Base-by-base conservation (phyloP, 2,797 vertebrate genomes). In the Orestias chungarensis region DNA sequence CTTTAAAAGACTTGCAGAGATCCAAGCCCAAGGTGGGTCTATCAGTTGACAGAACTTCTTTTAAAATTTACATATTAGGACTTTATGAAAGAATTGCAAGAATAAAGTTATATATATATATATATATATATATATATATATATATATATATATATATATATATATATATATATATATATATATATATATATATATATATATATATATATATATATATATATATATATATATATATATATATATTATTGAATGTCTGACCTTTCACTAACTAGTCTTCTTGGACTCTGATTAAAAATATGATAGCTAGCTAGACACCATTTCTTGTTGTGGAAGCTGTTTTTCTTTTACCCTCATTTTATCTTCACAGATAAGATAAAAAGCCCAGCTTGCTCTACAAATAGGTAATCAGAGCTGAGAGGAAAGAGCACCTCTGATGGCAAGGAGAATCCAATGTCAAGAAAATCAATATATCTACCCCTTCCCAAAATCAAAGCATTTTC, bases 381-480 rank as follows among this genome's bases (percentile, higher is more conserved):
- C 79, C 65, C 52, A 81, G 82, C 75, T 86, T 84, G 74, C 74
- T 82, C 75, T 79, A 75, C 85, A 89, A 81, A 81, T 70, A 80
- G 82, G 80, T 85, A 92, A 93, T 91, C 91, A 89, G 88, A 91
- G 86, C 85, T 72, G 77, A 84, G 85, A 85, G 86, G 75, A 85
- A 86, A 87, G 82, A 86, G 75, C 86, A 82, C 85, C 76, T 89
- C 83, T 86, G 82, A 89, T 80, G 82, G 86, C 86, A 89, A 91
- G 89, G 88, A 91, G 83, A 92, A 78, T 68, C 86, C 90, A 90
- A 91, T 91, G 92, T 92, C 89, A 90, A 72, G 86, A 82, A 88
- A 92, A 91, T 93, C 91, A 82, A 92, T 93, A 88, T 20, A 82
- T 89, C 85, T 82, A 49, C 75, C 80, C 79, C 76, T 74, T 83